These are phyloP conservation scores for Bucco capensis DNA, from an alignment of 2,113 vertebrate species.

Conservation along the genomic window DNA sequence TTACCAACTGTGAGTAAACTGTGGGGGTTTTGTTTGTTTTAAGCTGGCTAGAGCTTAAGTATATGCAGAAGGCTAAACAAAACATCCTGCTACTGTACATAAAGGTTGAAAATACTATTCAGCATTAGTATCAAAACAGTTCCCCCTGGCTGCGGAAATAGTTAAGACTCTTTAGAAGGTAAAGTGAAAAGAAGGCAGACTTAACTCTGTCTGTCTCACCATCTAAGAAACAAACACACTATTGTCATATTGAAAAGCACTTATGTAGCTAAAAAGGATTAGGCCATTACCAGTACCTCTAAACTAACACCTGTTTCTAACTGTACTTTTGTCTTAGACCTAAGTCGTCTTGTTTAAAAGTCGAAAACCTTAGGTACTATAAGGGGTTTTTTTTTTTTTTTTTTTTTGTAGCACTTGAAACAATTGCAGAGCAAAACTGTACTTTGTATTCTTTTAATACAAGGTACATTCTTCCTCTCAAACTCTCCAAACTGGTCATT, in stretches of 20 bases:
- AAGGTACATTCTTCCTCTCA: background rate
- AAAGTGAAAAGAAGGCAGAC: background rate
- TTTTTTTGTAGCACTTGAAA: background rate
- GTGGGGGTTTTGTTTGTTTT: background rate
- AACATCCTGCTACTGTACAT: background rate
- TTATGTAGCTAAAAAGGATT: background rate
- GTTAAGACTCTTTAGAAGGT: background rate
- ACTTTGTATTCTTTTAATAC: background rate
- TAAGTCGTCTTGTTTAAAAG: background rate
- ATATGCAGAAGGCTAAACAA: background rate
- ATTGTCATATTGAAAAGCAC: background rate
- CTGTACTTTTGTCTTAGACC: accelerated
- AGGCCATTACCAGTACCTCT: background rate
- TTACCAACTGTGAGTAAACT: background rate
- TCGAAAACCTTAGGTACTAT: background rate
- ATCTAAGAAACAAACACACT: background rate
- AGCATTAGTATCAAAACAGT: background rate
- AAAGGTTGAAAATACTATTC: background rate
- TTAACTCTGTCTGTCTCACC: background rate
- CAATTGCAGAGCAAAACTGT: background rate
- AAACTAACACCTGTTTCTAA: background rate
- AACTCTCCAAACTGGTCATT: background rate
- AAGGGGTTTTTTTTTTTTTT: background rate
- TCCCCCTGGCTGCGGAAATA: background rate
- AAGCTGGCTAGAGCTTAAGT: background rate